A percentile compares a stretch with the other conserved stretches of the same genome.
phyloP scores from a whole-genome alignment of 2,113 vertebrate species.

The Cyanoliseus patagonus region DNA sequence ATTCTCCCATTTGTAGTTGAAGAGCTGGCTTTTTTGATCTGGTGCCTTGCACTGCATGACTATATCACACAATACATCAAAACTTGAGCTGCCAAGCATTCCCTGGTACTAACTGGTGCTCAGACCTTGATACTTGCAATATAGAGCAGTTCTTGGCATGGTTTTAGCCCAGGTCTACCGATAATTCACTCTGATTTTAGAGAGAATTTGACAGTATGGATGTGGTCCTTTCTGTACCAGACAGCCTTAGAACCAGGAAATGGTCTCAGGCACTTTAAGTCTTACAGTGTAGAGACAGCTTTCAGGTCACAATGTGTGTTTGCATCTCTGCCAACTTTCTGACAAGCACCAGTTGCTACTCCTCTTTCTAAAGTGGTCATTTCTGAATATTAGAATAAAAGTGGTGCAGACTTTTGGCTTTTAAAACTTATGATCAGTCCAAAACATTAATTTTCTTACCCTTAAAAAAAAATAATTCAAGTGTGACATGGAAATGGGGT shows the following conservation, averaged over 20 bases:
- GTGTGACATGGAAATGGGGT: not conserved
- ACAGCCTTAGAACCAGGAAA: not conserved
- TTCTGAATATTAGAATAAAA: not conserved
- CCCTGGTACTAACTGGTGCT: not conserved
- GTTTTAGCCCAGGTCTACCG: not conserved
- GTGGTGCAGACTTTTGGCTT: not conserved
- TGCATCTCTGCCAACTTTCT: not conserved
- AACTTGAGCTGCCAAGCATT: not conserved
- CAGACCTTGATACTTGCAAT: not conserved
- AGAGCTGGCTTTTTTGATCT: not conserved
- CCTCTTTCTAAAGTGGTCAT: not conserved
- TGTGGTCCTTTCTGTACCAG: not conserved
- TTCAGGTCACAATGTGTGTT: not conserved
- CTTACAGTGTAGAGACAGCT: not conserved
- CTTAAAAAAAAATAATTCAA: not conserved
- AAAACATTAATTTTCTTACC: not conserved
- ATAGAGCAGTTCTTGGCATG: not conserved
- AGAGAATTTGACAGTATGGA: not conserved
- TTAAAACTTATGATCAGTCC: not conserved
- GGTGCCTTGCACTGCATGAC: not conserved
- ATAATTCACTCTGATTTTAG: not conserved
- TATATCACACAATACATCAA: not conserved
- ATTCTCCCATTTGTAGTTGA: not conserved
- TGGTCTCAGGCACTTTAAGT: not conserved
- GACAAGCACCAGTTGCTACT: not conserved